Evolutionary conservation across 2,113 vertebrate genomes (phyloP), one percentile per base, ranked within the genome.

Genomic region (Ophiodon elongatus): DNA sequence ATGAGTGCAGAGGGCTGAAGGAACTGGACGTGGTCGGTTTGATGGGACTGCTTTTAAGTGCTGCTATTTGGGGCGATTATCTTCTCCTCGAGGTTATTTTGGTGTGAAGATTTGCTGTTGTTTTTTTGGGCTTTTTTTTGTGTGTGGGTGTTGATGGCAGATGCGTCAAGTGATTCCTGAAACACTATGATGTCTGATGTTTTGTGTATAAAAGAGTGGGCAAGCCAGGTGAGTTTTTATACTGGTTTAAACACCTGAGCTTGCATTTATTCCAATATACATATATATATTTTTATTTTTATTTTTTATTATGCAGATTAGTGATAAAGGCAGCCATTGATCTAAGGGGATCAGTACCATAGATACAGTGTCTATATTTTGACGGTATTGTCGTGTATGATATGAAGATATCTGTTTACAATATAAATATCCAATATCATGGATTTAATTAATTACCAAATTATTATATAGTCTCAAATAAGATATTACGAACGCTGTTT

Each of bases 1-100:
- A 80, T 87, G 68, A 80, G 54, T 72, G 76, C 76, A 74, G 35
- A 57, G 76, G 70, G 56, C 68, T 66, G 71, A 68, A 35, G 60
- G 39, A 79, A 47, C 41, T 72, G 52, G 23, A 67, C 69, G 57
- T 33, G 37, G 52, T 47, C 13, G 64, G 64, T 52, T 65, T 78
- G 68, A 74, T 79, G 66, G 35, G 35, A 60, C 76, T 71, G 76
- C 27, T 56, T 66, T 25, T 27, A 27, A 41, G 67, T 62, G 69
- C 56, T 64, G 37, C 60, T 52, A 54, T 79, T 79, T 68, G 52
- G 56, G 56, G 25, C 10, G 25, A 31, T 29, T 21, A 0, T 39
- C 64, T 62, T 56, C 27, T 56, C 56, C 67, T 50, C 76, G 39
- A 25, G 57, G 9, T 69, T 47, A 66, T 76, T 74, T 76, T 25